Evolutionary conservation across 2,888 invertebrate species (phyloP).

Genomic region (Andricus curvator): DNA sequence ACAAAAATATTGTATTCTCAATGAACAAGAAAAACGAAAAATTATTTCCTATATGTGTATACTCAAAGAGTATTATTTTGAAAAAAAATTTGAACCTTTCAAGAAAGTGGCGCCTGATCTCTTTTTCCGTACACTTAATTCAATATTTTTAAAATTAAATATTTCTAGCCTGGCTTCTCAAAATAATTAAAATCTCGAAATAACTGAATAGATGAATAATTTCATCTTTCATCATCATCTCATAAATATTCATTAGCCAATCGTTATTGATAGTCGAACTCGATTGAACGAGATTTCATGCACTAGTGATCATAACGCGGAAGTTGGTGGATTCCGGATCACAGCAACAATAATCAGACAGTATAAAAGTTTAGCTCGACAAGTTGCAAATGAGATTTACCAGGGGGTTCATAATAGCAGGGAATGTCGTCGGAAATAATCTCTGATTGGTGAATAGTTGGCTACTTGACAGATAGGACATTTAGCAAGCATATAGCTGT

Average conservation of each 20-base stretch:
- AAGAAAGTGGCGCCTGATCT: too few species aligned
- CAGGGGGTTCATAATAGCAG: not conserved
- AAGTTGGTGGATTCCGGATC: conserved; percentile 13
- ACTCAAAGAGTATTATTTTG: too few species aligned
- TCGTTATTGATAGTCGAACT: conserved; percentile 1
- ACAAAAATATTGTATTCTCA: too few species aligned
- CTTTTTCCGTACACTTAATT: too few species aligned
- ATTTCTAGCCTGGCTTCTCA: not conserved
- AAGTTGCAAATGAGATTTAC: conserved; percentile 17
- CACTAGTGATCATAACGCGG: not conserved
- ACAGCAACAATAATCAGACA: not conserved
- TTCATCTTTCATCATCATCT: not conserved
- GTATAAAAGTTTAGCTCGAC: conserved; percentile 1
- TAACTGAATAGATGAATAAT: not conserved
- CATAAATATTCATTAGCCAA: conserved; percentile 30
- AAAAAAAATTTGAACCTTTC: too few species aligned
- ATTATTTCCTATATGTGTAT: too few species aligned
- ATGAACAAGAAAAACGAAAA: too few species aligned
- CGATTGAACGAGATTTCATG: conserved; percentile 15
- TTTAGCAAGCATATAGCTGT: not conserved
- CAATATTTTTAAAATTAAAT: not conserved
- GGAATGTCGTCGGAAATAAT: not conserved
- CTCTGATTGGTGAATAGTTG: conserved; percentile 12
- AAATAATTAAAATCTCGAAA: not conserved
- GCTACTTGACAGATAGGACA: conserved; percentile 3